Base-by-base conservation (phyloP, 1,140 invertebrate genomes). In the Drosophila pseudoananassae region DNA sequence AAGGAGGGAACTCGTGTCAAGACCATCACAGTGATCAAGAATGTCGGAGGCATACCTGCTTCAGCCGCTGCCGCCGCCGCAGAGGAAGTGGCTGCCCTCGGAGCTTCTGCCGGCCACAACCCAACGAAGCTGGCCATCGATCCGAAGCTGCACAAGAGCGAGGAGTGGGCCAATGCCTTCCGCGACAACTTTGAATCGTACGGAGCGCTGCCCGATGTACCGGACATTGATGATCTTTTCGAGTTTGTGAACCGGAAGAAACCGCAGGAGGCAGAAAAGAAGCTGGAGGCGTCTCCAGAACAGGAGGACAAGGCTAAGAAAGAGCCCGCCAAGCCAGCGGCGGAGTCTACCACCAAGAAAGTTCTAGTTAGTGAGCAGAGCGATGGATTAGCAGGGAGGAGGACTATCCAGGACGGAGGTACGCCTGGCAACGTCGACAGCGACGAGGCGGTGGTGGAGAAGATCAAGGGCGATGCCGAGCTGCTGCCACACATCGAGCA, bases 1-100 rank as follows among this genome's bases (percentile, higher is more conserved):
- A 92, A 90, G 50, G 91, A 90, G 45, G 91, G 91, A n/a, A 91
- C 91, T 10, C 91, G 84, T 23, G 84, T 92, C 1, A 92, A 92
- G 76, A 92, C 91, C 27, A 90, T 92, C 12, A 92, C 91, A 1
- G 90, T 92, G 5, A 92, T 92, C 43, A 92, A 92, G 54, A 92
- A 90, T 65, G 55, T 90, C 23, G 84, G 84, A 1, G 76, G 83
- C 27, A 51, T 77, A 40, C 20, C 52, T 15, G 40, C 49, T 9
- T 33, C 63, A 10, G 43, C 43, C 40, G 40, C 40, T 17, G 40
- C 40, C 14, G 40, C 40, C 6, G 40, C 40, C 40, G 40, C 40
- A 3, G 78, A 57, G 33, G 80, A 73, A 23, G 38, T 59, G 4
- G 65, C 56, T 1, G 60, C 72, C 7, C 56, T 69, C 20, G 58